Percentiles rank a stretch among this genome's conserved stretches.
These are phyloP conservation scores for Eupithecia vulgata DNA, from an alignment of 2,888 invertebrate species.

Conservation along the genomic window DNA sequence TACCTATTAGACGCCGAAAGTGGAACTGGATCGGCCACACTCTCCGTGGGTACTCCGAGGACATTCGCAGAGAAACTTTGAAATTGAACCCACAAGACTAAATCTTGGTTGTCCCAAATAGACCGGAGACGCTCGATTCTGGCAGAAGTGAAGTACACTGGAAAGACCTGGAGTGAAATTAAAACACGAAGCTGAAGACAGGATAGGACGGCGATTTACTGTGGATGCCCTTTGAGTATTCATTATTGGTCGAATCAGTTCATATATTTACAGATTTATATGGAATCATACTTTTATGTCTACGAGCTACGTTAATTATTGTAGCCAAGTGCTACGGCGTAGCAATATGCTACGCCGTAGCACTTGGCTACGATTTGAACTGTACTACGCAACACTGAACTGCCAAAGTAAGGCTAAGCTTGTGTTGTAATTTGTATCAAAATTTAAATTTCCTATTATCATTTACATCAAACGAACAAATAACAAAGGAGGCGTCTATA, in stretches of 20 bases:
- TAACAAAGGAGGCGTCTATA: slow-evolving; percentile 18
- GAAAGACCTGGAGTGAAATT: neutral
- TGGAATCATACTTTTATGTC: neutral
- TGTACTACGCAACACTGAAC: neutral
- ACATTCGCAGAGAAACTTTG: neutral
- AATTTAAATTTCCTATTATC: neutral
- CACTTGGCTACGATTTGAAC: neutral
- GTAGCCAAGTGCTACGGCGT: neutral
- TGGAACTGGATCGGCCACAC: neutral
- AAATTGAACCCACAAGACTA: neutral
- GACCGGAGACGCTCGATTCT: neutral
- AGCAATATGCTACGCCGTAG: neutral
- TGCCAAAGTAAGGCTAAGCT: neutral
- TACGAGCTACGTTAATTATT: neutral
- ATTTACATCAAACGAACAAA: slow-evolving; percentile 4
- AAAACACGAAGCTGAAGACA: neutral
- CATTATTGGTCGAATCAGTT: neutral
- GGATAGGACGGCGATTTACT: neutral
- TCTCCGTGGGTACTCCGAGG: neutral
- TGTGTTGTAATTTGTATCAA: neutral
- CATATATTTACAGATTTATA: neutral
- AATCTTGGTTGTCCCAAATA: neutral
- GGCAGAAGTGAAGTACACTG: neutral
- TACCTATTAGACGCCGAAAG: neutral
- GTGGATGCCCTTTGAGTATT: neutral